These are phyloP conservation scores for Lophius piscatorius DNA, from an alignment of 2,113 vertebrate genomes.

Conservation along the genomic window DNA sequence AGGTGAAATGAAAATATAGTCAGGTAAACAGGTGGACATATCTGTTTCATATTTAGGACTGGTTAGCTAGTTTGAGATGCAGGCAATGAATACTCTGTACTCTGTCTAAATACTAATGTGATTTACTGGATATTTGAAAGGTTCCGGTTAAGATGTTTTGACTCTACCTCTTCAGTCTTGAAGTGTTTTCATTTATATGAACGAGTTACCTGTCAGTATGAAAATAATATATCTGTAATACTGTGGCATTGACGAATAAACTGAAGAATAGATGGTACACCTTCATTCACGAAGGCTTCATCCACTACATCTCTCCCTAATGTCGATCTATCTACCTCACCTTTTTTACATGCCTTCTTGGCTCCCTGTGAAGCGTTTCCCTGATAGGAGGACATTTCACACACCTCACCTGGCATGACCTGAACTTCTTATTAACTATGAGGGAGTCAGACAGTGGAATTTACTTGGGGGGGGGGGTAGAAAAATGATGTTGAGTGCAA, in stretches of 20 bases:
- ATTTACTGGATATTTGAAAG: too few relatives aligned
- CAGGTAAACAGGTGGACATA: constrained; percentile 37
- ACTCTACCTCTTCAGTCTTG: too few relatives aligned
- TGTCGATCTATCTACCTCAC: constrained; percentile 1
- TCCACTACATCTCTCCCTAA: constrained; percentile 10
- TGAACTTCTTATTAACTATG: constrained; percentile 32
- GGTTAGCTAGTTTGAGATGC: too few relatives aligned
- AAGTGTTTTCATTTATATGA: background rate
- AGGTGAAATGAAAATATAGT: constrained; percentile 41
- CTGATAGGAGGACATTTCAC: constrained; percentile 41
- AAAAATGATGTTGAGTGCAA: constrained; percentile 6
- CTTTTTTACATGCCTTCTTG: constrained; percentile 15
- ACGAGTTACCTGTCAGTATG: background rate
- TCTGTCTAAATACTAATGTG: too few relatives aligned
- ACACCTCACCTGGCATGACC: constrained; percentile 61
- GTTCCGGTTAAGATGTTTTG: too few relatives aligned
- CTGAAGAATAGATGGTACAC: background rate
- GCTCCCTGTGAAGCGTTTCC: constrained; percentile 4
- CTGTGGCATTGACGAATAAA: constrained; percentile 23
- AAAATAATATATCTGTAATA: background rate
- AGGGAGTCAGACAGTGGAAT: too few relatives aligned
- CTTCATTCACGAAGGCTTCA: background rate
- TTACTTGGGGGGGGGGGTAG: too few relatives aligned
- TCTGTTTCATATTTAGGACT: too few relatives aligned
- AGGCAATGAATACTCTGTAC: too few relatives aligned